phyloP scores from a whole-genome alignment of 1,140 invertebrate genomes.

The Zaprionus capensis region DNA sequence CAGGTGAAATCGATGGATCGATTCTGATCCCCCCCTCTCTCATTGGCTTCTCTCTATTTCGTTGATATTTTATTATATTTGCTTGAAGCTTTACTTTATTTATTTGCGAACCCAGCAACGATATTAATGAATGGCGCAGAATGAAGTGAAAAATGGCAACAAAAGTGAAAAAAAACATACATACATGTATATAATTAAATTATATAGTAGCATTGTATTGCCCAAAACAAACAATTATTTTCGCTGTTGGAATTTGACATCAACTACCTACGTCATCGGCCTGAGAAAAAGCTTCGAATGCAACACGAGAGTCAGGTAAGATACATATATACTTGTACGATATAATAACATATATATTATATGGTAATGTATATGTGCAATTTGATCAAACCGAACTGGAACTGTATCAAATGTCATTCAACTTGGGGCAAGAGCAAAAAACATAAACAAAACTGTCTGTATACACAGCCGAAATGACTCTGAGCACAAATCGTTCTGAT shows the following conservation, averaged over 20 bases:
- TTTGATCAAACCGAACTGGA: constrained; percentile 46
- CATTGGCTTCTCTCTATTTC: not conserved
- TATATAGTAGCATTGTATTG: constrained; percentile 4
- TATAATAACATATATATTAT: constrained; percentile 13
- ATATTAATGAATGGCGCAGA: constrained; percentile 31
- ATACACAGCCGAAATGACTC: constrained; percentile 11
- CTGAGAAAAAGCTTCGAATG: constrained; percentile 41
- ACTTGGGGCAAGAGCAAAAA: constrained; percentile 46
- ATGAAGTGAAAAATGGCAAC: constrained; percentile 7
- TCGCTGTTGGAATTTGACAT: constrained; percentile 19
- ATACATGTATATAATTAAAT: constrained; percentile 3
- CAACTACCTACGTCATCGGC: constrained; percentile 33
- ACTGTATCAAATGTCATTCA: constrained; percentile 75
- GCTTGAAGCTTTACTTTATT: constrained; percentile 26
- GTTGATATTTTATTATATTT: constrained; percentile 17
- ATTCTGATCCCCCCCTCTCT: not conserved
- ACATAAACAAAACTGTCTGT: constrained; percentile 14
- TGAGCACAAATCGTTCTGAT: not conserved
- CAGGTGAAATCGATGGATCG: constrained; percentile 61
- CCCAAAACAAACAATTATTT: constrained; percentile 28
- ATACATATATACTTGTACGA: constrained; percentile 15
- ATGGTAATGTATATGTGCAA: constrained; percentile 3
- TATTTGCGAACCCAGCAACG: constrained; percentile 16
- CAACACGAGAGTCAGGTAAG: constrained; percentile 23
- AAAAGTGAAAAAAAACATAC: not conserved